Evolutionary conservation across 1,140 invertebrate species (phyloP).

Genomic region (Chironomus tepperi): DNA sequence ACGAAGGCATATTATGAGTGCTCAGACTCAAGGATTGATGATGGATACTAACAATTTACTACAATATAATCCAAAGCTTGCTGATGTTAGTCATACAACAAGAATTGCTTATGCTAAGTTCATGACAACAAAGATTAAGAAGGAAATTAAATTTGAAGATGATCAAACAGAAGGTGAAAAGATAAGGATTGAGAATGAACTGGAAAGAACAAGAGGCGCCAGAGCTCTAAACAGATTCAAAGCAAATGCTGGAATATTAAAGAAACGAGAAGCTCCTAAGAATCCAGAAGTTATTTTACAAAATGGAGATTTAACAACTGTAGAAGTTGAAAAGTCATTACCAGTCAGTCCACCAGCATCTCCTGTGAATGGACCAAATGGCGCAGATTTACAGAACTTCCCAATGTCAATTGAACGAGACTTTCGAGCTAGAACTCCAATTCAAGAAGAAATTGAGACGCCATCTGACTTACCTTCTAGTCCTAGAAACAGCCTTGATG

Average conservation of each 20-base stretch:
- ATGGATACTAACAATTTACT: constrained; percentile 57
- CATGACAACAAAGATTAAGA: constrained; percentile 59
- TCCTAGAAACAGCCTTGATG: constrained; percentile 35
- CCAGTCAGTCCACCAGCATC: constrained; percentile 27
- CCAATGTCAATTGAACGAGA: constrained; percentile 28
- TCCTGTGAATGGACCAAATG: constrained; percentile 24
- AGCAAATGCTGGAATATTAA: not conserved
- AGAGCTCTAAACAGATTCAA: not conserved
- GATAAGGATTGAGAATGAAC: constrained; percentile 39
- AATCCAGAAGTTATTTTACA: constrained; percentile 31
- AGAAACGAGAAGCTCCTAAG: constrained; percentile 30
- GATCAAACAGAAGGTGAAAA: constrained; percentile 36
- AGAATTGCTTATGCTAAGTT: constrained; percentile 78
- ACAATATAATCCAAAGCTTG: constrained; percentile 74
- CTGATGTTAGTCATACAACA: constrained; percentile 60
- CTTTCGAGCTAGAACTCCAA: constrained; percentile 42
- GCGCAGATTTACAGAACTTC: not conserved
- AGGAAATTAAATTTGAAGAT: constrained; percentile 42
- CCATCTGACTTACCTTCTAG: constrained; percentile 27
- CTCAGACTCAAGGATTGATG: constrained; percentile 47
- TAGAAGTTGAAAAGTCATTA: constrained; percentile 37
- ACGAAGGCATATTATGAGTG: constrained; percentile 51
- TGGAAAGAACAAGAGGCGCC: constrained; percentile 26
- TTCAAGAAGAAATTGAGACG: constrained; percentile 43
- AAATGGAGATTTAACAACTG: too few relatives aligned